Evolutionary conservation across 1,140 invertebrate genomes (phyloP), one percentile per base, ranked within the genome.

Genomic region (Maconellicoccus hirsutus): DNA sequence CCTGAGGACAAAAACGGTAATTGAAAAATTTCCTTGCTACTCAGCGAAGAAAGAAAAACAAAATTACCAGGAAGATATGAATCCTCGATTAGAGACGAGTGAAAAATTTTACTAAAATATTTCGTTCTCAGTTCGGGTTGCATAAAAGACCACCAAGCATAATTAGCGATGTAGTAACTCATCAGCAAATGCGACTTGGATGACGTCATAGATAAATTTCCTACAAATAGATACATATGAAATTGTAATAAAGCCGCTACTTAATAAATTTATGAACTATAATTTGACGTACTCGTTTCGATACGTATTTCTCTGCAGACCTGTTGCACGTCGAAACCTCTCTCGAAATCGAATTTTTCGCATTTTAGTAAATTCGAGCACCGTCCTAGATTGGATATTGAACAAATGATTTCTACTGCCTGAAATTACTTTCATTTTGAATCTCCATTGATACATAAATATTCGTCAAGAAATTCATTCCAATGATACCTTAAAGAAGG

Each of bases 71-170:
- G 61, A 23, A 66, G 19, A 25, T 25, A 66, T 4, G 25, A 66
- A 66, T 66, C 61, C 10, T 66, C 61, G 22, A 66, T 8, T 16
- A 66, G 4, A 1, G 61, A 66, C 2, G 61, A 25, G 21, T 26
- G 25, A 16, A 66, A 66, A 25, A 66, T 66, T 25, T 66, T 66
- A 66, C 10, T 66, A 26, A 25, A 66, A 66, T 66, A 66, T 14
- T 66, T 25, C 25, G 10, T 4, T 66, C 25, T 66, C 6, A 14
- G 10, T 23, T 66, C 61, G 21, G 16, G 10, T 25, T 25, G 61
- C 61, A 23, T 25, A 12, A 66, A 26, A 2, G 25, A 66, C 1
- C 19, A 66, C 61, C 22, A 25, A 25, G 25, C 8, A 66, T 66
- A 66, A 23, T 66, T 66, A 10, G 4, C 19, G 16, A 66, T 66